phyloP scores from a whole-genome alignment of 2,113 vertebrate species.

The Pao palembangensis region DNA sequence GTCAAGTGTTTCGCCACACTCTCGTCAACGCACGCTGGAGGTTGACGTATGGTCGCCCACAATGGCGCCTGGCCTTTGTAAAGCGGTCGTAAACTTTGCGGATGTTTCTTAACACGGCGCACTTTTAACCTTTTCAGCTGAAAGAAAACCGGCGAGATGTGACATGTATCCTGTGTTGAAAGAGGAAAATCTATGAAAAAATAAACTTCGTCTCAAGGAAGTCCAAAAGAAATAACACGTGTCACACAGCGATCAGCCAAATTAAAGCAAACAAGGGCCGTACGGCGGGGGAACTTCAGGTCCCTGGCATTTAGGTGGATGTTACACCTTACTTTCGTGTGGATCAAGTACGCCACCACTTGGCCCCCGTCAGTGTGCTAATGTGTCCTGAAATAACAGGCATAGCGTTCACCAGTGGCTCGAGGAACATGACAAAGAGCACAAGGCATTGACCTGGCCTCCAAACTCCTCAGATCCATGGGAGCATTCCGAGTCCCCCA shows the following conservation, averaged over 20 bases:
- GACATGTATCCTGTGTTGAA: too few species aligned
- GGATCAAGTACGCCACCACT: neutral
- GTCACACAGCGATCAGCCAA: too few species aligned
- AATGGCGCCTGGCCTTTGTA: constrained; percentile 27
- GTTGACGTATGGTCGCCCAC: constrained; percentile 40
- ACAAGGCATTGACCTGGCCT: neutral
- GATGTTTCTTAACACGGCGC: constrained; percentile 7
- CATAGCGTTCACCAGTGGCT: neutral
- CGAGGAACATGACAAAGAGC: neutral
- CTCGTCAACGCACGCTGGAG: constrained; percentile 11
- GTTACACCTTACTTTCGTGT: neutral
- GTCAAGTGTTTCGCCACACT: constrained; percentile 31
- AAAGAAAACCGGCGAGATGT: too few species aligned
- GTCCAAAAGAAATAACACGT: neutral
- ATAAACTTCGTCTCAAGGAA: neutral
- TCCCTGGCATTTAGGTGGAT: neutral
- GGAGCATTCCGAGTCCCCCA: neutral
- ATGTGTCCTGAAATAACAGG: neutral
- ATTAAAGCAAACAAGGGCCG: too few species aligned
- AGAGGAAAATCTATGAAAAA: too few species aligned
- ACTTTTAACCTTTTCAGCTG: constrained; percentile 19
- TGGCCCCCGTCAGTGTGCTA: neutral
- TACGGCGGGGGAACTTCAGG: neutral
- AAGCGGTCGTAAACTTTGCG: constrained; percentile 38
- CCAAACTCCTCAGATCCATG: neutral